Evolutionary conservation across 2,797 vertebrate species (phyloP).

Genomic region (Rhinichthys osculus): DNA sequence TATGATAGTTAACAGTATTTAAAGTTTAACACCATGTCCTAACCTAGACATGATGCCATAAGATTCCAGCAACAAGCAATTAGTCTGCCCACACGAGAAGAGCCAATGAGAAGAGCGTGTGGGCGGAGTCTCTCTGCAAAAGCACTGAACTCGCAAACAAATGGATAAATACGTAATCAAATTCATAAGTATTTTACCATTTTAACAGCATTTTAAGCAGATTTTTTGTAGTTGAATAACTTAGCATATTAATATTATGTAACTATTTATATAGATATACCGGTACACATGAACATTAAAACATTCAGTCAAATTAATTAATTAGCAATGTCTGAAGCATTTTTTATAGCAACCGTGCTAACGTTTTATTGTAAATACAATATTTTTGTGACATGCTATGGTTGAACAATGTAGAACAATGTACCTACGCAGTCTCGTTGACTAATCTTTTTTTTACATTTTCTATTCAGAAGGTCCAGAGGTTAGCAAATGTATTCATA

Average conservation of each 20-base stretch:
- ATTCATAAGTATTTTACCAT: no score
- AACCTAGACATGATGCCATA: background rate
- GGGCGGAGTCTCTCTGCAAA: background rate
- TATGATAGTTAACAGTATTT: background rate
- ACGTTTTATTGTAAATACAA: background rate
- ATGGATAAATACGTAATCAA: no score
- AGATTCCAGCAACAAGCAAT: no score
- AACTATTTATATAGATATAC: background rate
- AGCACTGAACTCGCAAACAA: no score
- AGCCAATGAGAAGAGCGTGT: background rate
- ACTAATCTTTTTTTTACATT: background rate
- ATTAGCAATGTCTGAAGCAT: background rate
- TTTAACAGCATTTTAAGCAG: no score
- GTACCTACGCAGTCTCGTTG: no score
- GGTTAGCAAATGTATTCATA: conserved; percentile 7
- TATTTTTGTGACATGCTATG: background rate
- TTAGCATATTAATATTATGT: background rate
- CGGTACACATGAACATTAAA: background rate
- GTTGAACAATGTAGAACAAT: no score
- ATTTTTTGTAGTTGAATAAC: no score
- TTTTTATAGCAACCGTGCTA: background rate
- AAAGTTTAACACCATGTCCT: background rate
- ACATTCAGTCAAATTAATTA: background rate
- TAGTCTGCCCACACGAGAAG: background rate
- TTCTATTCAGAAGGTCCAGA: conserved; percentile 13